A percentile compares a stretch with the other conserved stretches of the same genome.
These are phyloP conservation scores for Temnothorax ravouxi DNA, from an alignment of 2,888 invertebrate genomes.

Conservation along the genomic window DNA sequence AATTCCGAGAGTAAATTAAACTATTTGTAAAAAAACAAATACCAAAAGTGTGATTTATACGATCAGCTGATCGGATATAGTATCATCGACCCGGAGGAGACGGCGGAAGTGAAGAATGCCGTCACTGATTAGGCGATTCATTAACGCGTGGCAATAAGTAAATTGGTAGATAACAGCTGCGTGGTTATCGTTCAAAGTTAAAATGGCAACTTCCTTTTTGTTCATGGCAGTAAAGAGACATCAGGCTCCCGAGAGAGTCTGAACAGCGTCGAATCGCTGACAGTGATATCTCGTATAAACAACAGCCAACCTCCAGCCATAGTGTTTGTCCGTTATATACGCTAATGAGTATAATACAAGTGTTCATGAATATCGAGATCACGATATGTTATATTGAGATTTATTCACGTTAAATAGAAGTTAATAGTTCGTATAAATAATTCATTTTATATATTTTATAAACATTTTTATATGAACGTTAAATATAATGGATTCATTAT, in stretches of 20 bases:
- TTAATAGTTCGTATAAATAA: neutral
- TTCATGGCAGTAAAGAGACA: constrained; percentile 64
- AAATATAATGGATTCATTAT: neutral
- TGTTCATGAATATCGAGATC: neutral
- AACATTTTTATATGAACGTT: neutral
- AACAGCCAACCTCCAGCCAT: neutral
- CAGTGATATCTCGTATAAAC: constrained; percentile 39
- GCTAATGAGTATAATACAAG: neutral
- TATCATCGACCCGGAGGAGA: neutral
- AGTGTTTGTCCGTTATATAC: neutral
- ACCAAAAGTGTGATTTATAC: neutral
- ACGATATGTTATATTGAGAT: neutral
- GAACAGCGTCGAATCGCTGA: constrained; percentile 63
- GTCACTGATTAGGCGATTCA: constrained; percentile 67
- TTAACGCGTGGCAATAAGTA: constrained; percentile 77
- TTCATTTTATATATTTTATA: neutral
- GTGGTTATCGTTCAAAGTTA: constrained; percentile 75
- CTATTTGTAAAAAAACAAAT: neutral
- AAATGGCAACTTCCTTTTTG: constrained; percentile 77
- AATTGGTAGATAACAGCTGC: constrained; percentile 76
- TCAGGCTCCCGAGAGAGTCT: constrained; percentile 61
- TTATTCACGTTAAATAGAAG: neutral
- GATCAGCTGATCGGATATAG: constrained; percentile 1
- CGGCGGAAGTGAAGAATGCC: constrained; percentile 13
- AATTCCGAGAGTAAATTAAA: neutral